Conservation (phyloP, 2,888 invertebrate species). For the Brachyptera putata region DNA sequence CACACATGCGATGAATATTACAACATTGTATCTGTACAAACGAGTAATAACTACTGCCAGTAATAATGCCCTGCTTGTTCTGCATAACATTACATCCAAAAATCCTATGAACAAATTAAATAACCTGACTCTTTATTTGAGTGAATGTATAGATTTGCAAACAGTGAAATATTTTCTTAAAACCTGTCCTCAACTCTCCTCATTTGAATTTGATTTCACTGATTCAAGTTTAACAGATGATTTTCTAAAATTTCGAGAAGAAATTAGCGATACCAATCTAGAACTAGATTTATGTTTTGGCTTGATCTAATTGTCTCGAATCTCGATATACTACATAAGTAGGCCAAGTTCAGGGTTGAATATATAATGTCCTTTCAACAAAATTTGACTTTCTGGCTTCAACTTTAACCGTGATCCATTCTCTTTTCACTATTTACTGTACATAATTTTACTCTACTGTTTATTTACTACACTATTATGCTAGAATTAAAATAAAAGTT, state of each 20-base stretch:
- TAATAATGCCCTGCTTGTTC: slow-evolving; percentile 1
- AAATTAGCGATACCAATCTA: slow-evolving; percentile 30
- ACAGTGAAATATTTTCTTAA: slow-evolving; percentile 27
- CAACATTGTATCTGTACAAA: not conserved
- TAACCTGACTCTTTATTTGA: slow-evolving; percentile 26
- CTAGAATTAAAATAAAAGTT: too few species aligned
- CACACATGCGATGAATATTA: not conserved
- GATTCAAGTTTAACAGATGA: slow-evolving; percentile 20
- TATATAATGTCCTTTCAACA: too few species aligned
- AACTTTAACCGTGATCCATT: too few species aligned
- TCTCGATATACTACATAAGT: too few species aligned
- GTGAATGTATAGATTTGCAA: slow-evolving; percentile 27
- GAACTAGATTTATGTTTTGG: slow-evolving; percentile 27
- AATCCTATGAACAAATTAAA: slow-evolving; percentile 25
- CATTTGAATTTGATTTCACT: slow-evolving; percentile 24
- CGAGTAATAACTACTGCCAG: not conserved
- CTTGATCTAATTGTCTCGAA: too few species aligned
- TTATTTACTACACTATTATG: too few species aligned
- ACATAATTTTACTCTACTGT: too few species aligned
- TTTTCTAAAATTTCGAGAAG: slow-evolving; percentile 24
- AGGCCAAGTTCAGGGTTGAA: too few species aligned
- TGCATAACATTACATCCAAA: not conserved
- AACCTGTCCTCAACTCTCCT: slow-evolving; percentile 28
- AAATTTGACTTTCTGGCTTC: too few species aligned
- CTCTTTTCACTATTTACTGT: too few species aligned